Evolutionary conservation across 2,113 vertebrate genomes (phyloP).

Genomic region (Ammospiza caudacuta): DNA sequence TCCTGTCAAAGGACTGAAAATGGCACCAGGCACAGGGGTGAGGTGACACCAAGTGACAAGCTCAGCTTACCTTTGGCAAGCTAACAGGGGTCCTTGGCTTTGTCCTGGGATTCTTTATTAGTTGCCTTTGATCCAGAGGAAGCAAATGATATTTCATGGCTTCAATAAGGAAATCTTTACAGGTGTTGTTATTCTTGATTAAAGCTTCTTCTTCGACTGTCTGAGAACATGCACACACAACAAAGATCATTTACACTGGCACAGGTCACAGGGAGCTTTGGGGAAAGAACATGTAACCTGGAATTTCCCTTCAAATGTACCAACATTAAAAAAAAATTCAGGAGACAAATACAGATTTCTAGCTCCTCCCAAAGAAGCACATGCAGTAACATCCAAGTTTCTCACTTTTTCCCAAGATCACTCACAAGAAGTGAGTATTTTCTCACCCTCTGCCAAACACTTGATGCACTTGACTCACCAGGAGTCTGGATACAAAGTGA

Average conservation of each 20-base stretch:
- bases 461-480: neutral
- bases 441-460: neutral
- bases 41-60: neutral
- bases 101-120: slow-evolving; percentile 94
- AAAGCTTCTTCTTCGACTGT: slow-evolving; percentile 95
- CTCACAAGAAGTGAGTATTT: neutral
- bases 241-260: neutral
- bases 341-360: neutral
- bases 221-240: slow-evolving; percentile 61
- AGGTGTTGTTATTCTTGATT: slow-evolving; percentile 98
- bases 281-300: neutral
- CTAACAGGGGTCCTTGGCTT: slow-evolving; percentile 92
- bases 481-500: neutral
- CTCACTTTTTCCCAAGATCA: neutral
- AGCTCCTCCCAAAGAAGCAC: neutral
- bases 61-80: slow-evolving; percentile 84
- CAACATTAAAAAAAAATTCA: neutral
- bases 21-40: neutral
- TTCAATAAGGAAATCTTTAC: slow-evolving; percentile 97
- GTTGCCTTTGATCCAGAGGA: slow-evolving; percentile 92
- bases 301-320: neutral
- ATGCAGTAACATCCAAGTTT: neutral
- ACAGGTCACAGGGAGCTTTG: neutral
- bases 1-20: neutral
- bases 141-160: slow-evolving; percentile 98